Conservation (phyloP, 2,797 vertebrate genomes). For the Chaetodon trifasciatus region DNA sequence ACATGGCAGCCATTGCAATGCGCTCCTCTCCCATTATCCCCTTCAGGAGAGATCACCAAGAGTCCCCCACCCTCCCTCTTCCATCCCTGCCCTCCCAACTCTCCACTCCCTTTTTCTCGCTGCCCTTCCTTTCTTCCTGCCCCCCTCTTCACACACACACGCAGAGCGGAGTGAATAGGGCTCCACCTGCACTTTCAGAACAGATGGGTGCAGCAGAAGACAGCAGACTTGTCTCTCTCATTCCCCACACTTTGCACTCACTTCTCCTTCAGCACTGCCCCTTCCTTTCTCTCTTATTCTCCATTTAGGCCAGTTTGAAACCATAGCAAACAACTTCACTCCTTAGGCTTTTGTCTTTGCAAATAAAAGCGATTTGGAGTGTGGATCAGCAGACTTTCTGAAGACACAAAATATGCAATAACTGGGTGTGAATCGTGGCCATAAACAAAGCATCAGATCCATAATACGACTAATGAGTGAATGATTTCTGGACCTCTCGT, state of each 20-base stretch:
- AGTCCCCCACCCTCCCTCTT: slow-evolving; percentile 67
- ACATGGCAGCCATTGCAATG: slow-evolving; percentile 90
- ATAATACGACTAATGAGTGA: slow-evolving; percentile 60
- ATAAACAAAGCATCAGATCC: slow-evolving; percentile 64
- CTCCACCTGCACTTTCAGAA: slow-evolving; percentile 90
- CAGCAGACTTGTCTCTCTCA: slow-evolving; percentile 80
- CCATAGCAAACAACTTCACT: slow-evolving; percentile 61
- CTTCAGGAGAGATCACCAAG: slow-evolving; percentile 87
- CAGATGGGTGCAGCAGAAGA: slow-evolving; percentile 89
- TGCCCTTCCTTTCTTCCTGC: slow-evolving; percentile 83
- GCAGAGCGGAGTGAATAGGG: slow-evolving; percentile 86
- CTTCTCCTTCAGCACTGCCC: slow-evolving; percentile 57
- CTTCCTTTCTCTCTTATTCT: slow-evolving; percentile 60
- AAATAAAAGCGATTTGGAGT: slow-evolving; percentile 61
- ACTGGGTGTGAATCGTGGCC: slow-evolving; percentile 46
- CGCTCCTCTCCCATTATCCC: slow-evolving; percentile 88
- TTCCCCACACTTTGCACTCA: slow-evolving; percentile 70
- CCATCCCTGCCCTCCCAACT: slow-evolving; percentile 82
- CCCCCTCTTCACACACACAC: slow-evolving; percentile 74
- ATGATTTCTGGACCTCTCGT: slow-evolving; percentile 59
- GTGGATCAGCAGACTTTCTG: slow-evolving; percentile 24
- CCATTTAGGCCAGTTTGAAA: slow-evolving; percentile 59
- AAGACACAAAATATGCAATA: slow-evolving; percentile 49
- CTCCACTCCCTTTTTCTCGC: slow-evolving; percentile 77
- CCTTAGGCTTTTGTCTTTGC: slow-evolving; percentile 69